phyloP scores from a whole-genome alignment of 2,113 vertebrate genomes.

The Platichthys flesus region DNA sequence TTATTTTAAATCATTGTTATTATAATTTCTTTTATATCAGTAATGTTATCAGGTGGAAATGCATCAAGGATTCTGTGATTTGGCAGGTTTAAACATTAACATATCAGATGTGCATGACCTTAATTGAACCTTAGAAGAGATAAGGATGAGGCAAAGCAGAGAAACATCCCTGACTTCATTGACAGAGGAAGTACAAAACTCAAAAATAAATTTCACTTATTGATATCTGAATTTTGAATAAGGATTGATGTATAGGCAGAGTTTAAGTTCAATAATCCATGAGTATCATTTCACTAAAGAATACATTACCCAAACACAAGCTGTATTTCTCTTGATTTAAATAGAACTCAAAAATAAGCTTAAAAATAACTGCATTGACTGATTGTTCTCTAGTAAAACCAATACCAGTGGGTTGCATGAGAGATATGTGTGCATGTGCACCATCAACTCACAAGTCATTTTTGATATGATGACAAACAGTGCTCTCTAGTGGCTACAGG shows the following conservation, averaged over 20 bases:
- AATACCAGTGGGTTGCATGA: background rate
- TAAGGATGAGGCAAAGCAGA: background rate
- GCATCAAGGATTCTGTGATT: background rate
- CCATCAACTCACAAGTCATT: background rate
- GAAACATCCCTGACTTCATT: background rate
- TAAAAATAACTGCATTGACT: background rate
- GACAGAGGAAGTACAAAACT: background rate
- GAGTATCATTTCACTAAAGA: too few species aligned
- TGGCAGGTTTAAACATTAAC: background rate
- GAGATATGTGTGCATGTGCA: background rate
- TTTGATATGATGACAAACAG: slow-evolving; percentile 22
- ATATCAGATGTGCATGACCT: background rate
- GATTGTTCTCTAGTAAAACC: background rate
- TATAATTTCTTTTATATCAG: background rate
- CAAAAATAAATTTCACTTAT: background rate
- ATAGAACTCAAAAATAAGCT: too few species aligned
- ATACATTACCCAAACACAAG: too few species aligned
- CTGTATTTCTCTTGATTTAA: too few species aligned
- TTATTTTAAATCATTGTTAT: too few species aligned
- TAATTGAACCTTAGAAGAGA: background rate
- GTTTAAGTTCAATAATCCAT: too few species aligned
- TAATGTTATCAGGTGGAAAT: too few species aligned
- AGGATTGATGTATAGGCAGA: too few species aligned
- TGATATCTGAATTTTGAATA: too few species aligned
- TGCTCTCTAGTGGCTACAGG: slow-evolving; percentile 49